Percentiles rank a stretch among this genome's conserved stretches.
These are phyloP conservation scores for Polydrusus tereticollis DNA, from an alignment of 2,888 invertebrate species.

Conservation along the genomic window DNA sequence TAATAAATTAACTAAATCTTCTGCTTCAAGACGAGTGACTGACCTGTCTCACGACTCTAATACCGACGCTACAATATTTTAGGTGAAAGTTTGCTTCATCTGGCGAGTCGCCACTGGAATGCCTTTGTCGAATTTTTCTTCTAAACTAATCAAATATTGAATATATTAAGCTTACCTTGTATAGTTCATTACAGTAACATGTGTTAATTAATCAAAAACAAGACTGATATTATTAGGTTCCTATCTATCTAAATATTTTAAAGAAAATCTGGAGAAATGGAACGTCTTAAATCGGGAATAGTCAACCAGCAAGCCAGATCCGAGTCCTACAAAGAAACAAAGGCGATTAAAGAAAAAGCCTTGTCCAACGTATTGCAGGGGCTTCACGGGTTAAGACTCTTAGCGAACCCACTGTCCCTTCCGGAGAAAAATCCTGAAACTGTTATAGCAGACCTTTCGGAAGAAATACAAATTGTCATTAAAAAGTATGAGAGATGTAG, in stretches of 20 bases:
- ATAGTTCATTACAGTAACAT: no score
- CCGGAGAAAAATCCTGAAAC: slow-evolving; percentile 45
- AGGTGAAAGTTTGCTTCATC: no score
- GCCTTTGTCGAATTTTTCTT: no score
- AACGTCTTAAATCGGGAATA: slow-evolving; percentile 74
- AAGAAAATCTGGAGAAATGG: slow-evolving; percentile 81
- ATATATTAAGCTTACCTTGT: no score
- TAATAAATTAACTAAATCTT: no score
- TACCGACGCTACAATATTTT: no score
- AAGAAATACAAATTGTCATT: slow-evolving; percentile 23
- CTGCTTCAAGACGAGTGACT: no score
- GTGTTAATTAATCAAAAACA: no score
- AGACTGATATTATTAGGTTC: no score
- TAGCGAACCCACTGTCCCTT: slow-evolving; percentile 55
- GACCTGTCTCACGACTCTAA: no score
- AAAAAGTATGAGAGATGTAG: slow-evolving; percentile 27
- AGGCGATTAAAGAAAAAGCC: slow-evolving; percentile 56
- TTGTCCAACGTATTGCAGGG: slow-evolving; percentile 51
- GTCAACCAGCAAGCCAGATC: slow-evolving; percentile 67
- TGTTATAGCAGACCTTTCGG: slow-evolving; percentile 15
- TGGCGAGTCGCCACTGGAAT: no score
- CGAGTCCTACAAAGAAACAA: slow-evolving; percentile 63
- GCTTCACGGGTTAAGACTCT: slow-evolving; percentile 55
- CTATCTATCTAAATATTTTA: slow-evolving; percentile 52
- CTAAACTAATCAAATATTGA: no score